Percentiles rank a stretch among this genome's conserved stretches.
These are phyloP conservation scores for Limnephilus rhombicus DNA, from an alignment of 2,888 invertebrate genomes.

Conservation along the genomic window DNA sequence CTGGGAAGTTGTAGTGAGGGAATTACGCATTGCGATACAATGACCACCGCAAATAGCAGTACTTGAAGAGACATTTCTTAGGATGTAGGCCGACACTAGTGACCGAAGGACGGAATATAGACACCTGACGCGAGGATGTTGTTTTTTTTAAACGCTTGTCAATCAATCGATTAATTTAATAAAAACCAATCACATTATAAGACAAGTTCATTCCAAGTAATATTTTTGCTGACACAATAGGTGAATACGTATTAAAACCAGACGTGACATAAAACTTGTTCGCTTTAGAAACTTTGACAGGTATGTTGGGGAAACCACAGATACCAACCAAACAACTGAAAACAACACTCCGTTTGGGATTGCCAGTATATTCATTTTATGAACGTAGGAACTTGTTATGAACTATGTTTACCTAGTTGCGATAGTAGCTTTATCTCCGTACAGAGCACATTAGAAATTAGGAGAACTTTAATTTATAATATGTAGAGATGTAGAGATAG, in stretches of 20 bases:
- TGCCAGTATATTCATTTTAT: not conserved
- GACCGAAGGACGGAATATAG: not conserved
- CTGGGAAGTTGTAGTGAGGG: not conserved
- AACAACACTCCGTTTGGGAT: not conserved
- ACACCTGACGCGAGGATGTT: not conserved
- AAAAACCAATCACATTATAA: not conserved
- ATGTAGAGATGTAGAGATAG: no score
- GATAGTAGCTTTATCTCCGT: no score
- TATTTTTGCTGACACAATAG: not conserved
- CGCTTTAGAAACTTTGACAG: not conserved
- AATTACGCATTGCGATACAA: slow-evolving; percentile 26
- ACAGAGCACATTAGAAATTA: no score
- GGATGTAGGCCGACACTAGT: not conserved
- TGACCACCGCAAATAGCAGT: not conserved
- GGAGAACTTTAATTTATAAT: no score
- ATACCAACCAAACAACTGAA: not conserved
- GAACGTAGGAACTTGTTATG: not conserved
- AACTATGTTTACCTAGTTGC: no score
- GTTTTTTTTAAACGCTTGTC: not conserved
- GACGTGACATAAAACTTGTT: not conserved
- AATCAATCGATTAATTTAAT: not conserved
- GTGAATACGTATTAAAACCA: not conserved
- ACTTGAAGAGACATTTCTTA: slow-evolving; percentile 18
- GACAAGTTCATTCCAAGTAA: not conserved
- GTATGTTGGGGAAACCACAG: not conserved